Conservation (phyloP, 2,888 invertebrate species). For the Pristionchus mayeri region DNA sequence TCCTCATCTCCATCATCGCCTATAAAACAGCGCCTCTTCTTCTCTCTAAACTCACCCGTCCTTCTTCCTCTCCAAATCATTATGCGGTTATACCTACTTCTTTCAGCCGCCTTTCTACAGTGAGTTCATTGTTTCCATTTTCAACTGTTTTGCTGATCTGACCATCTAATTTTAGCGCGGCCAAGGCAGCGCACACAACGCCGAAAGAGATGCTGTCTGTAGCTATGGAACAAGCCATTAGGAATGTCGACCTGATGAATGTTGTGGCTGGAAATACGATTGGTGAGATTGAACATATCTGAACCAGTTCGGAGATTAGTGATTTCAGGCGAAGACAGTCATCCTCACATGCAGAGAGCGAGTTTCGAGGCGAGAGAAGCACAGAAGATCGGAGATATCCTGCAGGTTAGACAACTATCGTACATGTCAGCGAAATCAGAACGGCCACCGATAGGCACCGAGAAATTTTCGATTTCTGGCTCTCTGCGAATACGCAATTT, state of each 20-base stretch:
- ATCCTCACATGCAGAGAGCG: not conserved
- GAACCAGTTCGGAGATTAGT: not conserved
- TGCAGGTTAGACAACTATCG: conserved; percentile 3
- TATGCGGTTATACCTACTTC: not conserved
- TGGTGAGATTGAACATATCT: not conserved
- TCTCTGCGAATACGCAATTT: too few relatives aligned
- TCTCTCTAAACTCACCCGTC: not conserved
- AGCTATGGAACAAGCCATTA: not conserved
- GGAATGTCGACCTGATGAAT: not conserved
- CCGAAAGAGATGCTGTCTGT: not conserved
- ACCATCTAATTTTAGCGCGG: not conserved
- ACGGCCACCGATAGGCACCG: too few relatives aligned
- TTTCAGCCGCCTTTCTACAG: not conserved
- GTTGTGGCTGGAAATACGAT: not conserved
- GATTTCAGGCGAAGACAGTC: not conserved
- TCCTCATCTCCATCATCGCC: not conserved
- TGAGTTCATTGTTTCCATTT: not conserved
- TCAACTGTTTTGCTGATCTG: not conserved
- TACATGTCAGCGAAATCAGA: too few relatives aligned
- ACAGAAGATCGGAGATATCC: conserved; percentile 22
- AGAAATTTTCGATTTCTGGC: too few relatives aligned
- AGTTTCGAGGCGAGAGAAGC: not conserved
- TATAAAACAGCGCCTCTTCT: not conserved
- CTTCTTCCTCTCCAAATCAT: not conserved
- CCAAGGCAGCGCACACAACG: not conserved